Evolutionary conservation across 2,888 invertebrate species (phyloP), one percentile per base, ranked within the genome.

Genomic region (Latrodectus hesperus): DNA sequence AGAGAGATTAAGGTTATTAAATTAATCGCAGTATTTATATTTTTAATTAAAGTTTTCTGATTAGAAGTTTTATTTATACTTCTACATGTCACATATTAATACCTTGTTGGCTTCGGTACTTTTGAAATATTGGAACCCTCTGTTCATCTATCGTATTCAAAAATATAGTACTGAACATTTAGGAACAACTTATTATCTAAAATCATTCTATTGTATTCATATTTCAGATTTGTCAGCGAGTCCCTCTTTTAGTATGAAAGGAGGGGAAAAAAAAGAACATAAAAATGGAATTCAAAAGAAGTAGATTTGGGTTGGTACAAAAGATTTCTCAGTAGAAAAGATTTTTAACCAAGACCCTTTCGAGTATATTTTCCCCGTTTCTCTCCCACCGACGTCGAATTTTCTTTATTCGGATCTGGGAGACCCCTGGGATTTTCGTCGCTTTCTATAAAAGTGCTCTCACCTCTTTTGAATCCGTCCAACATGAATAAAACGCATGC

Each of bases 161-260:
- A 38, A 38, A 38, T 38, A 38, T 38, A 38, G 6, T 38, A 6
- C 38, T 38, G 6, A 38, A 38, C 4, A 38, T 38, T 38, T 16
- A 14, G 52, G 11, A n/a, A 67, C 16, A 78, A 70, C 78, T 70
- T 49, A 17, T 70, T 38, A 78, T 38, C 53, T 74, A 53, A 67
- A 73, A 73, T 52, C 65, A 65, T 1, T 17, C 52, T 71, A 71
- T 83, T 83, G 70, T 83, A 52, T 9, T 38, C 10, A 55, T 22
- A 52, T 72, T 55, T 71, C 38, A 77, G 71, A 77, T 81, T 68
- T 81, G 81, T 86, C 86, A 86, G 67, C 86, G 70, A 64, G 81
- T 81, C 64, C 22, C 73, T 67, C 17, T 70, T 65, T 65, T n/a
- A 26, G 77, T 76, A 6, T 38, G 38, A 38, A 38, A 38, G 38